Base-by-base conservation (phyloP, 1,140 invertebrate genomes). In the Drosophila sp. region DNA sequence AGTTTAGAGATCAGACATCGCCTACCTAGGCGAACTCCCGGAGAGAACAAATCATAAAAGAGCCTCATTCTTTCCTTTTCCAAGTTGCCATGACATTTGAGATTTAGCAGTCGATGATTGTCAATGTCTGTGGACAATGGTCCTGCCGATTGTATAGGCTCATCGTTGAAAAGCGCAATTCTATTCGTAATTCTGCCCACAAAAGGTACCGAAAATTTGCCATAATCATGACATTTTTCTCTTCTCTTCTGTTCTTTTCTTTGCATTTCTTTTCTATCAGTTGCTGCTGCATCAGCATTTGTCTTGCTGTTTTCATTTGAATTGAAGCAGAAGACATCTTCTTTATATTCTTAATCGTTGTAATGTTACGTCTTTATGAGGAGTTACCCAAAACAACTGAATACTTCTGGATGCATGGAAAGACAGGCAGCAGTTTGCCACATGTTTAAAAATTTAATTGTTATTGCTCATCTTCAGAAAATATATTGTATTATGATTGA, bases 31-130 rank as follows among this genome's bases (percentile, higher is more conserved):
- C 59, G 61, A 45, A 43, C 43, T 27, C 43, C 45, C 11, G 43
- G 29, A 8, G 59, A 43, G 72, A 40, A 45, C 51, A 7, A 13
- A 40, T 34, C 41, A 69, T 57, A 83, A 83, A 79, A 66, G 80
- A 73, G 67, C 76, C 76, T 40, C 65, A 64, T 61, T 51, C 41
- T 65, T 59, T 7, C n/a, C n/a, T n/a, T 0, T 59, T 21, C 32
- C 7, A 14, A 50, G 46, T 80, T 58, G 40, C 69, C 83, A 59
- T 89, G 83, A 89, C 79, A 89, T 89, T 86, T 63, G 65, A 78
- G 84, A 89, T 89, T 89, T 89, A 66, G 79, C 83, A 89, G 83
- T 89, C 76, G 80, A 89, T 89, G 76, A 89, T 89, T 83, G 76
- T 78, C 45, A 78, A 72, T 84, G 76, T 2, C 69, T 46, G 9